Base-by-base conservation (phyloP, 2,888 invertebrate genomes). In the Mesoligia furuncula region DNA sequence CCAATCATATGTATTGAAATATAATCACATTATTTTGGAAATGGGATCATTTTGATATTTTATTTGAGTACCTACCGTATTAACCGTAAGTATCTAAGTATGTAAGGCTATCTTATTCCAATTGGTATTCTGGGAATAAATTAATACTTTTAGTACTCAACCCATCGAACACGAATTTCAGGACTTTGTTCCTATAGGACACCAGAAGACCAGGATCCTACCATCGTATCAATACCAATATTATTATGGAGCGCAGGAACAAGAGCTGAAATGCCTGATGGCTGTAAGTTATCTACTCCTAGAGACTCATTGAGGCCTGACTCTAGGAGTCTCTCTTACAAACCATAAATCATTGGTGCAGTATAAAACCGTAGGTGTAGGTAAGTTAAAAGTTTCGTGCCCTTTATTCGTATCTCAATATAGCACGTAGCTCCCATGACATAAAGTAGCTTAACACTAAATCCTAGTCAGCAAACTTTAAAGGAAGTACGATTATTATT, bases 1-100 rank as follows among this genome's bases (percentile, higher is more conserved):
- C 70, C 75, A 67, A 74, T 69, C 64, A 45, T 67, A 54, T 74
- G 39, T 70, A 87, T 81, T 87, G 79, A 81, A 81, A 84, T 75
- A 71, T 72, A 73, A 82, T 70, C 73, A 81, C 64, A 24, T 51
- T 67, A 45, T 57, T 65, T 80, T 36, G 20, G n/a, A 65, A 69
- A 73, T 62, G 17, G 8, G 15, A 80, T 79, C 62, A 54, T 24
- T 48, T 73, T 83, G 24, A 42, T 59, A 4, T 69, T 76, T 51
- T 17, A 36, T 31, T 64, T 81, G 3, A n/a, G 45, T 20, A 20
- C 2, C 8, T 65, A 42, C 39, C 31, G 13, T 54, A 51, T n/a
- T 42, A 31, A 73, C 24, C 15, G 17, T n/a, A n/a, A n/a, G n/a
- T n/a, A n/a, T n/a, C n/a, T 36, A 15, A 11, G 42, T 64, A 4